Evolutionary conservation across 2,888 invertebrate species (phyloP), one percentile per base, ranked within the genome.

Genomic region (Chorisops tibialis): DNA sequence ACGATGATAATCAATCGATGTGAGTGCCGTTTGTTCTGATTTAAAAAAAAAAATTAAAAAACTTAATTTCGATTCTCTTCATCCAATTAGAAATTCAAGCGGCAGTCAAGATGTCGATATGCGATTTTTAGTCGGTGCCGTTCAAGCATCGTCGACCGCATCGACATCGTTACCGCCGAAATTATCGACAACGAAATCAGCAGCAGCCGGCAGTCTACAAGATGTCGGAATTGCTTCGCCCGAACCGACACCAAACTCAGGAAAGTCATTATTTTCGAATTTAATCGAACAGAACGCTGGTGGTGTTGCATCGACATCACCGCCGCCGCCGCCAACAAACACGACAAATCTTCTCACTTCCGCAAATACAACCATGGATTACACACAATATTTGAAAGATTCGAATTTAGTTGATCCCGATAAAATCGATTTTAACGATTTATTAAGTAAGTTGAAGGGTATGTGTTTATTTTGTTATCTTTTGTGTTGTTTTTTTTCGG

Each of bases 241-340:
- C 16, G 68, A 67, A 80, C 80, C n/a, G 9, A 38, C 22, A n/a
- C 80, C 62, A 72, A 81, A 63, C 79, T 81, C 70, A 71, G 80
- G 41, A 79, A 79, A 68, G 48, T 14, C 12, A 1, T 22, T 9
- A 43, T 16, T 45, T 9, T 1, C 7, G 5, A 1, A 7, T 5
- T 9, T 30, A 9, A 30, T 21, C 19, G 47, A 47, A 1, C 18
- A 24, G 1, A 22, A 47, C 7, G 7, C 16, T n/a, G n/a, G 21
- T 19, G 7, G 21, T 19, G 18, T 22, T 9, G 4, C 21, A 7
- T 3, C 5, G n/a, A 24, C 22, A 24, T 9, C 24, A n/a, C 2
- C 47, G 16, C 16, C 16, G 11, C 37, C 11, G 7, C 11, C 11
- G 11, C 37, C 37, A 37, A 11, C 37, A 11, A 37, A 9, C 37